These are phyloP conservation scores for Monochamus saltuarius DNA, from an alignment of 1,140 invertebrate species.

Conservation along the genomic window DNA sequence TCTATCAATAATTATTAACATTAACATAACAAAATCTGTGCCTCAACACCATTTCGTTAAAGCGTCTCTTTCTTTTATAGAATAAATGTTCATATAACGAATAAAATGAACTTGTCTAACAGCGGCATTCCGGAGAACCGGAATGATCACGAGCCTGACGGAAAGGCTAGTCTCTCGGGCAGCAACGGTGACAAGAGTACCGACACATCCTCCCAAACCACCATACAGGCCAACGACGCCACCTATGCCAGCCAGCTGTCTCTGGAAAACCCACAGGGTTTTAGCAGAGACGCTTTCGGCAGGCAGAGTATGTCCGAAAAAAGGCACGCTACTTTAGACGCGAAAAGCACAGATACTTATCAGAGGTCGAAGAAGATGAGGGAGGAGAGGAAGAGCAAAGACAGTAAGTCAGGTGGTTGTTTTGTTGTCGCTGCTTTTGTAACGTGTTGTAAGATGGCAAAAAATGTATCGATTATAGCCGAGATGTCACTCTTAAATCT, in stretches of 20 bases:
- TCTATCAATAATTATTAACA: too few species aligned
- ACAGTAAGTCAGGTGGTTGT: conserved; percentile 30
- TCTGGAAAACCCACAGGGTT: conserved; percentile 67
- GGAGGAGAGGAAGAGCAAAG: conserved; percentile 58
- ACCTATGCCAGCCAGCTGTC: conserved; percentile 79
- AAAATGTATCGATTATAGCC: not conserved
- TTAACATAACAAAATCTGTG: too few species aligned
- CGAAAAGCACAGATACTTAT: conserved; percentile 93
- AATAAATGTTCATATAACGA: conserved; percentile 40
- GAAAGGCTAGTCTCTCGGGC: conserved; percentile 40
- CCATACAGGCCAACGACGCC: conserved; percentile 55
- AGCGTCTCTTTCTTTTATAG: conserved; percentile 20
- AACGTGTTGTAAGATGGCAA: not conserved
- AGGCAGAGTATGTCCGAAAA: conserved; percentile 97
- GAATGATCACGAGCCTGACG: conserved; percentile 49
- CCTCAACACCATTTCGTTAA: too few species aligned
- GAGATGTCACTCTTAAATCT: not conserved
- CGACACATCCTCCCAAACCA: conserved; percentile 39
- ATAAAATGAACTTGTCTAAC: conserved; percentile 31
- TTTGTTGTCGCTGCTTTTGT: not conserved
- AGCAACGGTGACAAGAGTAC: conserved; percentile 41
- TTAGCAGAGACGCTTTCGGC: conserved; percentile 86
- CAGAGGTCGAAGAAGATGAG: conserved; percentile 86
- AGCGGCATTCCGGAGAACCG: conserved; percentile 38
- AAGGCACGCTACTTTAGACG: conserved; percentile 89